These are phyloP conservation scores for Salvelinus fontinalis DNA, from an alignment of 2,113 vertebrate genomes.

Conservation along the genomic window DNA sequence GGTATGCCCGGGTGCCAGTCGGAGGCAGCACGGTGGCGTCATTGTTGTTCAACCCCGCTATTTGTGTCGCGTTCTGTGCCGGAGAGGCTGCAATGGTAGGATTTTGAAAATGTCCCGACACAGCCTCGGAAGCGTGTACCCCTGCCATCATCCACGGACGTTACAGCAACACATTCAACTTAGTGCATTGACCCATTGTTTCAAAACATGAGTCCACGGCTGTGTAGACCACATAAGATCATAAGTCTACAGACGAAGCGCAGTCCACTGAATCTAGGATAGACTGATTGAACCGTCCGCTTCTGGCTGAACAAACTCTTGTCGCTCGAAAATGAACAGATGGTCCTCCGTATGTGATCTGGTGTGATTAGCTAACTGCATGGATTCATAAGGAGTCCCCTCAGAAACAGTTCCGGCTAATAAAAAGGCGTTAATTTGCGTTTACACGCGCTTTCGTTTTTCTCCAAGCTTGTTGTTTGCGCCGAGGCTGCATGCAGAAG, in stretches of 20 bases:
- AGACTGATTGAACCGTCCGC: slow-evolving; percentile 3
- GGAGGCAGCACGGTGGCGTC: slow-evolving; percentile 43
- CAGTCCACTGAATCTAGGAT: slow-evolving; percentile 21
- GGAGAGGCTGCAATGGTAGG: slow-evolving; percentile 37
- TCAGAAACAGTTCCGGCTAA: background rate
- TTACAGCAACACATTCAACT: slow-evolving; percentile 55
- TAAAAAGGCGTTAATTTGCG: background rate
- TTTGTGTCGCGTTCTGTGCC: slow-evolving; percentile 50
- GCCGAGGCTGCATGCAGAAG: slow-evolving; percentile 19
- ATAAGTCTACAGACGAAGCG: slow-evolving; percentile 35
- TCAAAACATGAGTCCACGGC: slow-evolving; percentile 17
- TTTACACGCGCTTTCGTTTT: background rate
- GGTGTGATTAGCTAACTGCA: slow-evolving; percentile 27
- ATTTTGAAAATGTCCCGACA: slow-evolving; percentile 69
- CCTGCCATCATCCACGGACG: slow-evolving; percentile 71
- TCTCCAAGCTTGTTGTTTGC: background rate
- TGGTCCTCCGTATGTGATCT: slow-evolving; percentile 36
- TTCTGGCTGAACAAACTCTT: slow-evolving; percentile 28
- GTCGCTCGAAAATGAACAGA: slow-evolving; percentile 32
- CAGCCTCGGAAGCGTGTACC: slow-evolving; percentile 66
- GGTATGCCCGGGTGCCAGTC: slow-evolving; percentile 58
- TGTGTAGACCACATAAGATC: slow-evolving; percentile 16
- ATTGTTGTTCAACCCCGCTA: slow-evolving; percentile 42
- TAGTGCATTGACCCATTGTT: slow-evolving; percentile 48
- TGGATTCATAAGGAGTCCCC: background rate